These are phyloP conservation scores for Plebejus anna DNA, from an alignment of 2,888 invertebrate species.

Conservation along the genomic window DNA sequence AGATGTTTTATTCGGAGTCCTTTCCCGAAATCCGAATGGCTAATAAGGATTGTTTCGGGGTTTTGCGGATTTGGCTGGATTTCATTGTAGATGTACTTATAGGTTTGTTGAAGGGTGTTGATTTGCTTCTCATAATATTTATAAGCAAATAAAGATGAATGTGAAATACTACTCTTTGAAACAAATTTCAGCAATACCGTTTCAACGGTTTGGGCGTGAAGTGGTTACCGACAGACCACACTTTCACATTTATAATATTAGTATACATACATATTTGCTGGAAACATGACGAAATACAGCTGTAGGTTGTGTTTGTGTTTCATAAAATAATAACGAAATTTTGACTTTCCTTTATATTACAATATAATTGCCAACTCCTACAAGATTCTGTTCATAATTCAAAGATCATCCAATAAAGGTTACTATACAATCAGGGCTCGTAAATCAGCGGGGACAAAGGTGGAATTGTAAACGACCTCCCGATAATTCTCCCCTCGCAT, in stretches of 20 bases:
- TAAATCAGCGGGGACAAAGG: conserved; percentile 42
- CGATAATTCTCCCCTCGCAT: conserved; percentile 46
- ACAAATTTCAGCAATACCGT: no score
- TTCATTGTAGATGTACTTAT: neutral
- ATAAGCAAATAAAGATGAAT: neutral
- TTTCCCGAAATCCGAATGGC: neutral
- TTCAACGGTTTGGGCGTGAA: no score
- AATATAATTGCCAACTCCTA: neutral
- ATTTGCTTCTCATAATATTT: neutral
- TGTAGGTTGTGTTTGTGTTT: neutral
- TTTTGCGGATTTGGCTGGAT: neutral
- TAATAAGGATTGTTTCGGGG: neutral
- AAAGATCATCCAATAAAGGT: conserved; percentile 27
- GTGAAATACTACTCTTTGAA: neutral
- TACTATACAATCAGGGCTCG: conserved; percentile 29
- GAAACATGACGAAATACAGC: no score
- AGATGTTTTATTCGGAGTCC: neutral
- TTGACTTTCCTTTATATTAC: neutral
- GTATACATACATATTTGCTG: no score
- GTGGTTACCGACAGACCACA: no score
- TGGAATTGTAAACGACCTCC: conserved; percentile 42
- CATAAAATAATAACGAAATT: neutral
- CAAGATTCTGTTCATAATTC: conserved; percentile 18
- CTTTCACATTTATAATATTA: no score
- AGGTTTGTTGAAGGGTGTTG: neutral